These are phyloP conservation scores for Lepidonotus clava DNA, from an alignment of 2,888 invertebrate genomes.

Conservation along the genomic window DNA sequence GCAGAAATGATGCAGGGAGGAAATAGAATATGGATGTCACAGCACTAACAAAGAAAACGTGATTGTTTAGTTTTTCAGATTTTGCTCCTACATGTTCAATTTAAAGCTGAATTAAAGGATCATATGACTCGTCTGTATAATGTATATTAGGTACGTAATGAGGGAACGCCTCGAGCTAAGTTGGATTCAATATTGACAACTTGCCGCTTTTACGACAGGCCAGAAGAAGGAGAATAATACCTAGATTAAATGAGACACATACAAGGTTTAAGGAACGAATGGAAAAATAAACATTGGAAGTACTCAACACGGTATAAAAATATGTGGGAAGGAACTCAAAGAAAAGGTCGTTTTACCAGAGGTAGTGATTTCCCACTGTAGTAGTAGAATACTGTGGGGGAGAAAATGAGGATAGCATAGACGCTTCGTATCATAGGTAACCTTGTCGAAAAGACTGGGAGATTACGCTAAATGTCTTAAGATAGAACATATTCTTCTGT, in stretches of 20 bases:
- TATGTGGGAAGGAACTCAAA: constrained; percentile 39
- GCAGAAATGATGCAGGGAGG: neutral
- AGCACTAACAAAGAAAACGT: constrained; percentile 40
- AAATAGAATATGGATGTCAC: constrained; percentile 17
- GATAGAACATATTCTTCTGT: neutral
- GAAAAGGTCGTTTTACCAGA: constrained; percentile 47
- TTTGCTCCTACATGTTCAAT: constrained; percentile 41
- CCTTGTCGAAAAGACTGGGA: too few relatives aligned
- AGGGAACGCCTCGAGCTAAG: constrained; percentile 31
- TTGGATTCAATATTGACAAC: constrained; percentile 35
- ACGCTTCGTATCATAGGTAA: constrained; percentile 3
- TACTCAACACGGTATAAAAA: constrained; percentile 45
- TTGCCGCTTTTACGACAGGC: constrained; percentile 35
- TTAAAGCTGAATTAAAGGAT: constrained; percentile 36
- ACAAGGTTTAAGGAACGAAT: constrained; percentile 35
- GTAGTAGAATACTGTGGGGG: constrained; percentile 46
- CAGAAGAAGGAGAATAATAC: constrained; percentile 4
- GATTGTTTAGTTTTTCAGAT: constrained; percentile 36
- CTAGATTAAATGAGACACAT: constrained; percentile 49
- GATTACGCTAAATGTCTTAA: too few relatives aligned
- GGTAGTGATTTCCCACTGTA: neutral
- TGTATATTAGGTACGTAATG: constrained; percentile 24
- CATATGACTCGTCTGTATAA: constrained; percentile 14
- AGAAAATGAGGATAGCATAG: constrained; percentile 41
- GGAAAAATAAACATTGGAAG: constrained; percentile 19